A percentile compares a stretch with the other conserved stretches of the same genome.
Conservation (phyloP, 2,888 invertebrate genomes). For the Euzetes globulus region DNA sequence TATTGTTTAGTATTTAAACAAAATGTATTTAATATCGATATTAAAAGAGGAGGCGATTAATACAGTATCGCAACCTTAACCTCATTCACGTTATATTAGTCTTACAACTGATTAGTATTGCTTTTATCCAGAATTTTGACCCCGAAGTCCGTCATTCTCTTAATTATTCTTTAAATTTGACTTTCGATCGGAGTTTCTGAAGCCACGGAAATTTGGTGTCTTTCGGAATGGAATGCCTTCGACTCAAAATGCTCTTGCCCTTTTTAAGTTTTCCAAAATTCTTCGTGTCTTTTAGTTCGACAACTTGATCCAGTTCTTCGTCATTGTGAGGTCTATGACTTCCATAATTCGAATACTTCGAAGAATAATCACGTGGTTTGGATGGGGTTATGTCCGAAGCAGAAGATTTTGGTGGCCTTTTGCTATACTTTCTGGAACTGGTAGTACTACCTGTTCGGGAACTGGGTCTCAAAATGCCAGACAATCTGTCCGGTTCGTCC, state of each 20-base stretch:
- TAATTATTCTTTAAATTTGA: slow-evolving; percentile 15
- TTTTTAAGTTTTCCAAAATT: background rate
- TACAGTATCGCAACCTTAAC: no score
- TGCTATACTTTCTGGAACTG: background rate
- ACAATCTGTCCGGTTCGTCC: slow-evolving; percentile 39
- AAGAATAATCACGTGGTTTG: slow-evolving; percentile 21
- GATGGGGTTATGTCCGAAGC: slow-evolving; percentile 10
- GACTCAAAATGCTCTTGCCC: slow-evolving; percentile 38
- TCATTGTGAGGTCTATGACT: slow-evolving; percentile 33
- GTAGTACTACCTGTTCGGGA: slow-evolving; percentile 32
- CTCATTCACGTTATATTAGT: no score
- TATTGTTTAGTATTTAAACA: no score
- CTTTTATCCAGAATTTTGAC: background rate
- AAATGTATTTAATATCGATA: no score
- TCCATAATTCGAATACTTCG: slow-evolving; percentile 26
- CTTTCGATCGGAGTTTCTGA: slow-evolving; percentile 33
- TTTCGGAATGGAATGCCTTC: slow-evolving; percentile 44
- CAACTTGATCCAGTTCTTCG: slow-evolving; percentile 37
- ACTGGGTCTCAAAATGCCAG: slow-evolving; percentile 34
- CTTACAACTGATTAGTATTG: background rate
- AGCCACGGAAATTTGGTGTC: slow-evolving; percentile 43
- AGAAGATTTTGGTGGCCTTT: slow-evolving; percentile 35
- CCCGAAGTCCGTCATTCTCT: background rate
- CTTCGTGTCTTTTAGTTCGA: slow-evolving; percentile 38
- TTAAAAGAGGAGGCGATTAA: no score